Percentiles rank a stretch among this genome's conserved stretches.
Conservation (phyloP, 2,113 vertebrate species). For the Syngnathoides biaculeatus region DNA sequence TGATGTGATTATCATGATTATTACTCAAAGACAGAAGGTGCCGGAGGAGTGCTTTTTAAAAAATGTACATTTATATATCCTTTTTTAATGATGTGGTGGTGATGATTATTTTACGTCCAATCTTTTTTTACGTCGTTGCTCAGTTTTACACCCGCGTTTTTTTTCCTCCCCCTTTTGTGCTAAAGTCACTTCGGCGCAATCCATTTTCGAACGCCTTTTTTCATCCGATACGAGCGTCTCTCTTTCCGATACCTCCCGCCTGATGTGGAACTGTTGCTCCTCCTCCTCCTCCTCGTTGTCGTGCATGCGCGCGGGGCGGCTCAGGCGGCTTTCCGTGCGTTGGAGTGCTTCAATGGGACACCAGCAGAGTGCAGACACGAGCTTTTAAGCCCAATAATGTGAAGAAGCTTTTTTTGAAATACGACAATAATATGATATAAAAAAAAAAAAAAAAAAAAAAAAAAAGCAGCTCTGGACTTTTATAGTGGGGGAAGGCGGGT, state of each 20-base stretch:
- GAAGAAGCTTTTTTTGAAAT: neutral
- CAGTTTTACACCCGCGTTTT: no score
- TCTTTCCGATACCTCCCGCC: neutral
- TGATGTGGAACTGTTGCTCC: neutral
- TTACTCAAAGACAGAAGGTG: no score
- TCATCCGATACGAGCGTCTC: no score
- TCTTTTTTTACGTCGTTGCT: no score
- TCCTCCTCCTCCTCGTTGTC: neutral
- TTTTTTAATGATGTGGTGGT: no score
- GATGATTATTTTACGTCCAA: no score
- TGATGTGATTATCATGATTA: no score
- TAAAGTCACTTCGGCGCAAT: no score
- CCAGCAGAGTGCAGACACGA: constrained; percentile 95
- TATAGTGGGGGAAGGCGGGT: neutral
- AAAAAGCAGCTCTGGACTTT: constrained; percentile 25
- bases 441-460: constrained; percentile 30
- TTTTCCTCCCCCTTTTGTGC: no score
- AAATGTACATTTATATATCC: no score
- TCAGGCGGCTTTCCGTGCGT: neutral
- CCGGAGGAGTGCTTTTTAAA: no score
- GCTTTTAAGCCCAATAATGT: constrained; percentile 67
- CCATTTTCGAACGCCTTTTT: no score
- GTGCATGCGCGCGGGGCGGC: neutral
- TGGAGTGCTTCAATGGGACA: constrained; percentile 47
- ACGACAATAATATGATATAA: constrained; percentile 2